These are phyloP conservation scores for Bufo gargarizans DNA, from an alignment of 2,113 vertebrate genomes.

Conservation along the genomic window DNA sequence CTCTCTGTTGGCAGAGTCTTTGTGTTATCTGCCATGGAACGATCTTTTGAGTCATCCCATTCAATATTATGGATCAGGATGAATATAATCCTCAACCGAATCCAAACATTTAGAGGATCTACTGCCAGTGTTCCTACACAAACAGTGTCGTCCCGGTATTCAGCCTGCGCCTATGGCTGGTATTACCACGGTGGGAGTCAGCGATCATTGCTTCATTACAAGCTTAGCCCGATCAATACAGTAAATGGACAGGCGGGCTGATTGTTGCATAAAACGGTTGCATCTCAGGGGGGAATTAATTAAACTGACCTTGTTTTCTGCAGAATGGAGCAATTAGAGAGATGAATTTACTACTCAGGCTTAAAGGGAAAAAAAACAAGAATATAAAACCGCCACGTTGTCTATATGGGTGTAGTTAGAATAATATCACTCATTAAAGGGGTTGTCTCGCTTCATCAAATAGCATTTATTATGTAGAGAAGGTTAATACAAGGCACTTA, in stretches of 20 bases:
- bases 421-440: not conserved
- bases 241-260: slow-evolving; percentile 39
- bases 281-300: slow-evolving; percentile 34
- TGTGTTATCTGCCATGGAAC: too few relatives aligned
- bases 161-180: not conserved
- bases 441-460: not conserved
- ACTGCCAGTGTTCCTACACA: not conserved
- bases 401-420: not conserved
- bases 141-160: not conserved
- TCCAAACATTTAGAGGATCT: not conserved
- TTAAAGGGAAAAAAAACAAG: not conserved
- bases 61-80: not conserved
- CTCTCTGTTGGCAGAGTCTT: too few relatives aligned
- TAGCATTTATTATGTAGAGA: too few relatives aligned
- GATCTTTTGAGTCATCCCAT: too few relatives aligned
- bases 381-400: too few relatives aligned
- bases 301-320: slow-evolving; percentile 36
- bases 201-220: slow-evolving; percentile 43
- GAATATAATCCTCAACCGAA: not conserved
- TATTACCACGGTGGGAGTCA: slow-evolving; percentile 15
- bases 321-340: slow-evolving; percentile 1
- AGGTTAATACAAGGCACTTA: too few relatives aligned
- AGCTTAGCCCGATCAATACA: slow-evolving; percentile 44
- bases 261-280: slow-evolving; percentile 17
- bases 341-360: slow-evolving; percentile 18